These are phyloP conservation scores for Laterallus jamaicensis DNA, from an alignment of 2,113 vertebrate genomes.

Conservation along the genomic window DNA sequence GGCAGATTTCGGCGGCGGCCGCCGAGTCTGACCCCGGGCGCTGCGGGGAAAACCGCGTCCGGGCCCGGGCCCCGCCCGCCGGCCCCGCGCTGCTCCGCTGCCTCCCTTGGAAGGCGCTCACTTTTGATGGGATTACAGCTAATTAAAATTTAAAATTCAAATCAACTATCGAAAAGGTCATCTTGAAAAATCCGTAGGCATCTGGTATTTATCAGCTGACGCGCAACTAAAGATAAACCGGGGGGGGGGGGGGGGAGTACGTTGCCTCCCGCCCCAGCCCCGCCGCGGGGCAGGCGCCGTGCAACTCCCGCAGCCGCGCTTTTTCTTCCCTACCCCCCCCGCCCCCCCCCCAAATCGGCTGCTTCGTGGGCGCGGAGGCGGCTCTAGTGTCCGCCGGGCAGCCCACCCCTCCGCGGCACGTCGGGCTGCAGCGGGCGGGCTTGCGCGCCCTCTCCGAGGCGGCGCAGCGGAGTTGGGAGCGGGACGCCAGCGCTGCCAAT, in stretches of 20 bases:
- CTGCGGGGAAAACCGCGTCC: background rate
- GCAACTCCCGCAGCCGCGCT: background rate
- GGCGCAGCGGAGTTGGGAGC: background rate
- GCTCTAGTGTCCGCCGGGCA: slow-evolving; percentile 14
- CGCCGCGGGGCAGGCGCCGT: background rate
- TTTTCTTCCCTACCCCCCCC: too few relatives aligned
- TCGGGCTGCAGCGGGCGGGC: background rate
- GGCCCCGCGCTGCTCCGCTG: background rate
- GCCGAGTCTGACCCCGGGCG: background rate
- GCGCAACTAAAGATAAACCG: background rate
- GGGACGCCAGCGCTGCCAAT: background rate
- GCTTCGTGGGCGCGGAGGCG: background rate
- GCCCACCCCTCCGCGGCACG: slow-evolving; percentile 56
- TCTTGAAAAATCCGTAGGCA: slow-evolving; percentile 19
- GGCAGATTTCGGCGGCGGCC: background rate
- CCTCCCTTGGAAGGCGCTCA: background rate
- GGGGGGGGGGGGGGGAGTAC: background rate
- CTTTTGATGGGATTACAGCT: slow-evolving; percentile 30
- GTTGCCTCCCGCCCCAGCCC: background rate
- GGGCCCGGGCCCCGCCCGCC: background rate
- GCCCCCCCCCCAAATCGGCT: too few relatives aligned
- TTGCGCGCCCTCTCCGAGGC: background rate
- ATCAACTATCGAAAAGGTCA: slow-evolving; percentile 56
- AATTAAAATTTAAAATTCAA: slow-evolving; percentile 59
- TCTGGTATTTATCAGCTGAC: slow-evolving; percentile 28